Evolutionary conservation across 1,140 invertebrate genomes (phyloP), one percentile per base, ranked within the genome.

Genomic region (Lordiphosa stackelbergi): DNA sequence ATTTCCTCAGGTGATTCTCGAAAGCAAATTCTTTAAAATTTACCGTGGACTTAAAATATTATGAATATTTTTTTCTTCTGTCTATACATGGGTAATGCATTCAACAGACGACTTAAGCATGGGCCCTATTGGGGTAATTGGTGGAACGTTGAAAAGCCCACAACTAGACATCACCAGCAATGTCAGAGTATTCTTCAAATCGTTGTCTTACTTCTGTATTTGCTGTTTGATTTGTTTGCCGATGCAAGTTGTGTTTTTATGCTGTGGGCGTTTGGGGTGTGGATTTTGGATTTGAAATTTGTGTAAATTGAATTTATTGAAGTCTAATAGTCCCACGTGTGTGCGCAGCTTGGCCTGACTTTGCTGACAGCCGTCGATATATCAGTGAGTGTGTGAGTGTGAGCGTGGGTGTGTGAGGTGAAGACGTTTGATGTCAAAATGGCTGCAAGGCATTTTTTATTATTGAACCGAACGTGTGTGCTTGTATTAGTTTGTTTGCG

Each of bases 221-320:
- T 70, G 66, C 42, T 59, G 51, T 81, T 71, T 75, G 74, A 81
- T 79, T 79, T 79, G 75, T 75, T 79, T 79, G 77, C 66, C 66
- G 77, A 69, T 79, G 75, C 77, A 79, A 45, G 75, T 59, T 83
- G 77, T 69, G 77, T 83, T 65, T 31, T 36, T 66, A 41, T 69
- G 77, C 77, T 71, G 69, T 46, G 57, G 77, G 77, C 77, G 57
- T 55, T 41, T 42, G 35, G 73, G 77, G 68, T 47, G 49, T 60
- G 54, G 69, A 69, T 45, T 19, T 34, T 54, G 64, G 77, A 77
- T 72, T 73, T 69, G 69, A 83, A 83, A 83, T 83, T 83, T 83
- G 77, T 83, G 77, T 69, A 83, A 83, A 83, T 83, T 83, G 77
- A 83, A 83, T 83, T 83, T 83, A 83, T 83, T 73, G 77, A 83